phyloP scores from a whole-genome alignment of 2,113 vertebrate genomes.

The Varanus komodoensis region DNA sequence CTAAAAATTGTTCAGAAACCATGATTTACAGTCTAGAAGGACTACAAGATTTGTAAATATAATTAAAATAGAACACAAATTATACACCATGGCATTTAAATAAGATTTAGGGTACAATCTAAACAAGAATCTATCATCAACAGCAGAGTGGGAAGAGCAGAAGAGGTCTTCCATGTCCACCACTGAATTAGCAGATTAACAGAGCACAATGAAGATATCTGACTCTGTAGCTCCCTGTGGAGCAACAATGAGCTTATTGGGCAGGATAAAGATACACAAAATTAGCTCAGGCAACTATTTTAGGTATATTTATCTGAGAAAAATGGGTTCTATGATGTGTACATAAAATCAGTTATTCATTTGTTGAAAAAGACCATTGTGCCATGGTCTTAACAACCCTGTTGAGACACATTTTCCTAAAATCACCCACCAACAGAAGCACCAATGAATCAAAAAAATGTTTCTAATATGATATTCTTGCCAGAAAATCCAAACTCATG shows the following conservation, averaged over 20 bases:
- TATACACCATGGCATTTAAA: background rate
- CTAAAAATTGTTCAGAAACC: background rate
- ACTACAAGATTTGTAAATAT: background rate
- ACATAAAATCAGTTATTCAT: background rate
- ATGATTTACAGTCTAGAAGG: background rate
- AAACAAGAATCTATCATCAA: too few relatives aligned
- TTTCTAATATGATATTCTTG: background rate
- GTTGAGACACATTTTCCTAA: background rate
- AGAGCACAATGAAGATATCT: background rate
- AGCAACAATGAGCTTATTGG: background rate
- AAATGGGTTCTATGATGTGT: background rate
- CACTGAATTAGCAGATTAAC: background rate
- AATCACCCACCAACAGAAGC: background rate
- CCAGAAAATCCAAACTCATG: background rate
- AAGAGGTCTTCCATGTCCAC: background rate
- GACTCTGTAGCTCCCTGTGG: background rate
- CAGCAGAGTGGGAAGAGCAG: too few relatives aligned
- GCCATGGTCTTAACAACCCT: background rate
- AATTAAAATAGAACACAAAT: background rate
- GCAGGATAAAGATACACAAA: background rate
- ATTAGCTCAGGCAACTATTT: background rate
- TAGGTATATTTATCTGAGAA: background rate
- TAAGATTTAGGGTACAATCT: too few relatives aligned
- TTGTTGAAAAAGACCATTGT: background rate
- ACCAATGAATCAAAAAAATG: background rate